These are phyloP conservation scores for Drosophila anomelani DNA, from an alignment of 2,888 invertebrate genomes.

Conservation along the genomic window DNA sequence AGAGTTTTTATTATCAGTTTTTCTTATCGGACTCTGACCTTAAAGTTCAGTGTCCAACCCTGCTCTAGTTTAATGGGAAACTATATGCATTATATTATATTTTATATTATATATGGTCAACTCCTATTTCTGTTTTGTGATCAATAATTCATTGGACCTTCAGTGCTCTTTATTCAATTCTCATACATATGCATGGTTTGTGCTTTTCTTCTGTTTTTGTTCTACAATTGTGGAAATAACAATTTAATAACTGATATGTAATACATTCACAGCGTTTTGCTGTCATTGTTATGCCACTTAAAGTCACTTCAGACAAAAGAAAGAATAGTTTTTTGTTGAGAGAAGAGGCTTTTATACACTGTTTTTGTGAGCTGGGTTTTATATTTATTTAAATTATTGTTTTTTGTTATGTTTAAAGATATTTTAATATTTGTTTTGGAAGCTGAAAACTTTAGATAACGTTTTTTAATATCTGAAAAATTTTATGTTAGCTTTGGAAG, in stretches of 20 bases:
- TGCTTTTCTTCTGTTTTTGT: neutral
- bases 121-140: slow-evolving; percentile 34
- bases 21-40: slow-evolving; percentile 1
- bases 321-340: slow-evolving; percentile 16
- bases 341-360: neutral
- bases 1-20: neutral
- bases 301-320: slow-evolving; percentile 19
- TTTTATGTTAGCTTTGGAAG: neutral
- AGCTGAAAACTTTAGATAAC: neutral
- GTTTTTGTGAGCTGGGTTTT: neutral
- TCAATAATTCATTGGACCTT: slow-evolving; percentile 50
- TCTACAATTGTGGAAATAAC: slow-evolving; percentile 35
- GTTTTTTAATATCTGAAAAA: neutral
- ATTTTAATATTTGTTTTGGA: neutral
- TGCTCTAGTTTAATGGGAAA: slow-evolving; percentile 3
- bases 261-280: slow-evolving; percentile 16
- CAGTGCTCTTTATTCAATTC: slow-evolving; percentile 31
- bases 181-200: slow-evolving; percentile 38
- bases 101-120: slow-evolving; percentile 38
- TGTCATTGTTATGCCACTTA: slow-evolving; percentile 32
- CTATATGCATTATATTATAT: slow-evolving; percentile 8
- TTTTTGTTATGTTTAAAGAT: neutral
- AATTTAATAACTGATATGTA: slow-evolving; percentile 39
- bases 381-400: neutral
- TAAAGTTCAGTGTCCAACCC: slow-evolving; percentile 3